These are phyloP conservation scores for Numida meleagris DNA, from an alignment of 2,113 vertebrate species.

Conservation along the genomic window DNA sequence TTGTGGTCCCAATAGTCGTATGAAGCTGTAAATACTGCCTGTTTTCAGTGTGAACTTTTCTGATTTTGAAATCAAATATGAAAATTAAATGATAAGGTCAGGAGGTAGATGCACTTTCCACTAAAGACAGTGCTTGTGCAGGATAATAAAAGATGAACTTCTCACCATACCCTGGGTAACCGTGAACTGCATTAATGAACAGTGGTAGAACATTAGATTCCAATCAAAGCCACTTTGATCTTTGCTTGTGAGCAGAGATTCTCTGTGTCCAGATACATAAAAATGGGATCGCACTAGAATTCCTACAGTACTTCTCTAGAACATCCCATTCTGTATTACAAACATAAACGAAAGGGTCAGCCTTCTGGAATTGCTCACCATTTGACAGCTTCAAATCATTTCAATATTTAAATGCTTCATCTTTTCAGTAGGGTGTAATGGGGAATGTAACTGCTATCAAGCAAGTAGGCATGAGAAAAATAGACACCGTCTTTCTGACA, in stretches of 20 bases:
- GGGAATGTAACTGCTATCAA: not conserved
- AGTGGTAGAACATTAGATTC: not conserved
- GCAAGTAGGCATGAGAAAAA: not conserved
- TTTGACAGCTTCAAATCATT: not conserved
- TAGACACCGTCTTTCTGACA: not conserved
- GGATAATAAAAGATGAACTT: not conserved
- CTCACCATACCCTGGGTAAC: not conserved
- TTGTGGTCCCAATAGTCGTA: not conserved
- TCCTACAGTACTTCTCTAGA: not conserved
- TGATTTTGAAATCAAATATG: not conserved
- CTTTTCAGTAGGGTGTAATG: not conserved
- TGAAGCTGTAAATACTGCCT: not conserved
- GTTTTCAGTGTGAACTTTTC: not conserved
- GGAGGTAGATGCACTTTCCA: fast-evolving
- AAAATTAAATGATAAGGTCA: not conserved
- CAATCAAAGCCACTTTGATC: not conserved
- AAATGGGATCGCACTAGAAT: not conserved
- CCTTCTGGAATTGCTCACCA: not conserved
- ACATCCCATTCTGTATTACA: not conserved
- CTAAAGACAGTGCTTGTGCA: not conserved
- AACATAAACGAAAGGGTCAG: not conserved
- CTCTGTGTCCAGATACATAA: not conserved
- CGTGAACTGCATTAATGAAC: not conserved
- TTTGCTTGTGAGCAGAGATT: not conserved
- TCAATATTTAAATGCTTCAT: not conserved